Evolutionary conservation across 2,797 vertebrate genomes (phyloP).

Genomic region (Pseudochirops cupreus): DNA sequence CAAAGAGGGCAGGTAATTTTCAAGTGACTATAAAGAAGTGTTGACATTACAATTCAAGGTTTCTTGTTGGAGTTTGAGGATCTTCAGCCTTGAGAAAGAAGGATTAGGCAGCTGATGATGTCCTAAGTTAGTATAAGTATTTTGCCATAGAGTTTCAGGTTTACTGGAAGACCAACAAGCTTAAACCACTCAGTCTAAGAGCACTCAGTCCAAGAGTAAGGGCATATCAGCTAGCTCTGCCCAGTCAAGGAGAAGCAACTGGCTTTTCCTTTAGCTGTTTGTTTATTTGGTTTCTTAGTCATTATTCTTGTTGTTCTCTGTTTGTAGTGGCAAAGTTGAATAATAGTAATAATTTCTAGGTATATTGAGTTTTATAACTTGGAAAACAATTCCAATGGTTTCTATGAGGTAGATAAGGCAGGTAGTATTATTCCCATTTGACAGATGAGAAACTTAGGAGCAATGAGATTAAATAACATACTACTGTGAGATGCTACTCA

Average conservation of each 20-base stretch:
- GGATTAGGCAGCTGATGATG: constrained; percentile 46
- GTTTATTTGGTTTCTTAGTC: neutral
- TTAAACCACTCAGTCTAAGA: constrained; percentile 58
- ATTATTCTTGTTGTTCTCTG: constrained; percentile 66
- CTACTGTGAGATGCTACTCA: neutral
- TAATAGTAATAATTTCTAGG: neutral
- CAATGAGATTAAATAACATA: neutral
- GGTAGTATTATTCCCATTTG: neutral
- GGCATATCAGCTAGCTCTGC: constrained; percentile 66
- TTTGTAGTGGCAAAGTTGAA: constrained; percentile 56
- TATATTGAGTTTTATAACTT: constrained; percentile 54
- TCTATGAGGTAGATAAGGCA: neutral
- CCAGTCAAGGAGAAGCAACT: constrained; percentile 58
- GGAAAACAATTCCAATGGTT: neutral
- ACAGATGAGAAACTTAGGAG: constrained; percentile 13
- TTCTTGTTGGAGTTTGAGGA: constrained; percentile 48
- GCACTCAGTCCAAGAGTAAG: constrained; percentile 33
- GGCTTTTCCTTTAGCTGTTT: constrained; percentile 48
- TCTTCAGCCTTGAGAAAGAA: constrained; percentile 24
- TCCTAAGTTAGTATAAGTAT: constrained; percentile 56
- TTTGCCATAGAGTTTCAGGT: constrained; percentile 61
- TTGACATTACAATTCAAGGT: constrained; percentile 15
- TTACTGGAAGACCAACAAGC: constrained; percentile 59
- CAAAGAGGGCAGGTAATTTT: constrained; percentile 53
- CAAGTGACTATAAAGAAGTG: constrained; percentile 41